Evolutionary conservation across 2,797 vertebrate species (phyloP), one percentile per base, ranked within the genome.

Genomic region (Sphaeramia orbicularis): DNA sequence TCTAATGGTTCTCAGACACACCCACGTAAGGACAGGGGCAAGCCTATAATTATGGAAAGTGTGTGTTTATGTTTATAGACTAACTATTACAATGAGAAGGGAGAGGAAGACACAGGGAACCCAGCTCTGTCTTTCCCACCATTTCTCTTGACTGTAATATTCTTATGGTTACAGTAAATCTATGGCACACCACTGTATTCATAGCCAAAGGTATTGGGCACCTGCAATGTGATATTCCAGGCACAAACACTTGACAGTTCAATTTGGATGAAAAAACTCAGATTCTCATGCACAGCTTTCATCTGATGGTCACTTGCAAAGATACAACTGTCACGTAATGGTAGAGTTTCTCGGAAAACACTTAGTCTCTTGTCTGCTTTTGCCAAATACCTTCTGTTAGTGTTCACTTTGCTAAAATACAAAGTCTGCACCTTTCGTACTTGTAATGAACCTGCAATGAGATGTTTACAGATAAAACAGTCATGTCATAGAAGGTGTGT

Each of bases 31-130:
- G 72, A 67, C 63, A 49, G 51, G 80, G 74, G 54, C 64, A 65
- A 71, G 56, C 76, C 85, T 90, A 45, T 88, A 87, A 92, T 92
- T 85, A 88, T 86, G 65, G 86, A 89, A 86, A 87, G 85, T 84
- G 78, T 87, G 84, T 84, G 84, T 87, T 87, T 87, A 79, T 86
- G 86, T 87, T 83, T 84, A 70, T 81, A 60, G 76, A 48, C 72
- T 65, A 58, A 78, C 70, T 89, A 73, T 86, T 92, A 87, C 40
- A 32, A 79, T 44, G 70, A 88, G 75, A 51, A 56, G 18, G 52
- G 52, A 75, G 75, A 47, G 52, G 73, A 63, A 65, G 65, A 65
- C 62, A 67, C 18, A 10, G 9, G 49, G 70, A 74, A 55, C 49
- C 40, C 19, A 10, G 21, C 41, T 41, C 41, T 4, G 48, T 51